Conservation (phyloP, 2,113 vertebrate species). For the Paradoxurus hermaphroditus region DNA sequence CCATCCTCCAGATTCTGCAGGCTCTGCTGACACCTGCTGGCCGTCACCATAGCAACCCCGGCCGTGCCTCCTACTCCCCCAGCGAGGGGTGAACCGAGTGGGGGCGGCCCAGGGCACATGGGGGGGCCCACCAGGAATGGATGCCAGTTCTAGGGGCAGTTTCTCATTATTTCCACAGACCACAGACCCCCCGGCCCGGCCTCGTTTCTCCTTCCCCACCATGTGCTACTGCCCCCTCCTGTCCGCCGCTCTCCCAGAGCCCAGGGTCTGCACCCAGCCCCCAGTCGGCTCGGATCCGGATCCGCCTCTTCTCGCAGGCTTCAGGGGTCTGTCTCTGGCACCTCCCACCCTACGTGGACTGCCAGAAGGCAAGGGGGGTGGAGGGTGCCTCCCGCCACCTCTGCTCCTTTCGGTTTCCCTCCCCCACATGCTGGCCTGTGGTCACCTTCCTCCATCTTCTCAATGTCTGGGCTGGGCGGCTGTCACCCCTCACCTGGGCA, state of each 20-base stretch:
- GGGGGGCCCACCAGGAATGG: no score
- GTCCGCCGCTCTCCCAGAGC: not conserved
- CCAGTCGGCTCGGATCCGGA: no score
- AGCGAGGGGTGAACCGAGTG: not conserved
- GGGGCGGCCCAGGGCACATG: accelerated
- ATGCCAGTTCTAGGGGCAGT: not conserved
- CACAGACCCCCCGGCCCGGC: accelerated
- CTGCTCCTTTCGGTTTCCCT: no score
- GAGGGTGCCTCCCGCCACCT: not conserved
- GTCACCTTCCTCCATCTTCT: not conserved
- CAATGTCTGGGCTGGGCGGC: accelerated
- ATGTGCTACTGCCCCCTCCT: no score
- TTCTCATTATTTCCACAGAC: not conserved
- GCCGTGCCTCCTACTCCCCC: not conserved
- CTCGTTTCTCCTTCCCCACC: not conserved
- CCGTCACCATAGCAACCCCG: slow-evolving; percentile 29
- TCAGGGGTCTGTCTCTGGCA: not conserved
- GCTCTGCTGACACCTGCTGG: slow-evolving; percentile 70
- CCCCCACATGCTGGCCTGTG: no score
- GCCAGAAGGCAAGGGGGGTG: not conserved
- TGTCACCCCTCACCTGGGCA: not conserved
- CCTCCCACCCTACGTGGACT: no score
- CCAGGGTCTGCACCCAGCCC: not conserved
- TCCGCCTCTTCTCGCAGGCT: not conserved
- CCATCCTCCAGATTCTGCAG: slow-evolving; percentile 33